Percentiles rank a stretch among this genome's conserved stretches.
Conservation (phyloP, 92 coral and sea anemone genomes). For the Micromussa lordhowensis region DNA sequence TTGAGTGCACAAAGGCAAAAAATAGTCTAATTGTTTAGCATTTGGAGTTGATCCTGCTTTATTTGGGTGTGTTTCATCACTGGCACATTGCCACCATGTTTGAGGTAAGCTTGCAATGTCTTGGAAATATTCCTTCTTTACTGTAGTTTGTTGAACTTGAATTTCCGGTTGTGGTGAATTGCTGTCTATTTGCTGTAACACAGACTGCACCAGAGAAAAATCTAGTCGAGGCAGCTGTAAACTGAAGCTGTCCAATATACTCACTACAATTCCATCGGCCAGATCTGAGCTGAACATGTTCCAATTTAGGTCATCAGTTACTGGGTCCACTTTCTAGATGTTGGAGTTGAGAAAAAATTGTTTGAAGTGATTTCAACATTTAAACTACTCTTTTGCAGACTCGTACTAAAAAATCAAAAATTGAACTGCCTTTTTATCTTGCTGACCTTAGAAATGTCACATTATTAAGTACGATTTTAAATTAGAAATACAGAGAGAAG, state of each 20-base stretch:
- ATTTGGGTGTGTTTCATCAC: background rate
- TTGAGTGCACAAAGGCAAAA: background rate
- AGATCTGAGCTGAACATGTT: conserved; percentile 19
- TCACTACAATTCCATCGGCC: conserved; percentile 40
- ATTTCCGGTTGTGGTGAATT: background rate
- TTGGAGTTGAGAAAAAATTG: background rate
- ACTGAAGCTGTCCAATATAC: conserved; percentile 47
- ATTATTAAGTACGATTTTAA: too few relatives aligned
- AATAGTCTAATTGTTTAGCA: background rate
- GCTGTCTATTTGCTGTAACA: background rate
- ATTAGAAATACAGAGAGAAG: too few relatives aligned
- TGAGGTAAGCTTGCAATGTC: background rate
- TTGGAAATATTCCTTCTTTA: background rate
- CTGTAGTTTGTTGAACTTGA: background rate
- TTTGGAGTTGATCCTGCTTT: background rate
- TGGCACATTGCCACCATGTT: background rate
- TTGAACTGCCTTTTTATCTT: too few relatives aligned
- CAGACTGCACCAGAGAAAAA: conserved; percentile 15
- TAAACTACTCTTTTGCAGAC: background rate
- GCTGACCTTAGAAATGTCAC: too few relatives aligned
- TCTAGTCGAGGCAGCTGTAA: conserved; percentile 33
- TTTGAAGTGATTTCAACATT: background rate
- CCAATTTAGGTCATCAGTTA: conserved; percentile 41
- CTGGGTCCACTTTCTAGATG: conserved; percentile 36
- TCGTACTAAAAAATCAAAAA: too few relatives aligned